Percentiles rank a stretch among this genome's conserved stretches.
phyloP scores from a whole-genome alignment of 2,797 vertebrate species.

The Botia almorhae region DNA sequence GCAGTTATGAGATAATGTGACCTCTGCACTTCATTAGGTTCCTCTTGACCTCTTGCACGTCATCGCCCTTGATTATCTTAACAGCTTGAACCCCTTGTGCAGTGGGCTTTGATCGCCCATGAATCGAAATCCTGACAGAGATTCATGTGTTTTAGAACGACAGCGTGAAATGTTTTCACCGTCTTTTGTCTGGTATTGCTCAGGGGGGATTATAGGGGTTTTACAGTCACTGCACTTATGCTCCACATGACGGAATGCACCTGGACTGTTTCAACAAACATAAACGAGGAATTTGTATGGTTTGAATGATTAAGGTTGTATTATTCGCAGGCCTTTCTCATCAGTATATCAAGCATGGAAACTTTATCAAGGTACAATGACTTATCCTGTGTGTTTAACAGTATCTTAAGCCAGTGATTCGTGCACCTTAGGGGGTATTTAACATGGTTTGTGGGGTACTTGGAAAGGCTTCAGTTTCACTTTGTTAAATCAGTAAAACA shows the following conservation, averaged over 20 bases:
- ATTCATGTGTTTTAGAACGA: conserved; percentile 61
- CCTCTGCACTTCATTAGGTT: conserved; percentile 64
- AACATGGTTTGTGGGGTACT: background rate
- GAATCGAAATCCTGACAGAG: conserved; percentile 59
- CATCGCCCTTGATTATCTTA: conserved; percentile 60
- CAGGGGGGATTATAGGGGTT: conserved; percentile 46
- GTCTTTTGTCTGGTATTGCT: conserved; percentile 53
- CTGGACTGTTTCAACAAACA: conserved; percentile 55
- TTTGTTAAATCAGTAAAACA: background rate
- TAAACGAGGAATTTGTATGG: conserved; percentile 37
- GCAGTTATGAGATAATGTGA: conserved; percentile 60
- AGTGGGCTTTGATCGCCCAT: conserved; percentile 34
- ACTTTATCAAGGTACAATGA: background rate
- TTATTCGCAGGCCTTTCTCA: conserved; percentile 8
- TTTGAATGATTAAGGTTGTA: conserved; percentile 41
- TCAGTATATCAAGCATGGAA: background rate
- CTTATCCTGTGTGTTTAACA: background rate
- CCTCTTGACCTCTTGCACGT: conserved; percentile 54
- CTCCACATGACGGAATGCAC: conserved; percentile 43
- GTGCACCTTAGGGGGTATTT: background rate
- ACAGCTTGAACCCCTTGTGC: conserved; percentile 50
- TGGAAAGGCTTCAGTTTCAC: background rate
- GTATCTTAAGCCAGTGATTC: background rate
- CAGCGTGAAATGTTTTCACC: conserved; percentile 50
- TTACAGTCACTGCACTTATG: conserved; percentile 38